phyloP scores from a whole-genome alignment of 2,113 vertebrate species.

The Saiga tatarica region DNA sequence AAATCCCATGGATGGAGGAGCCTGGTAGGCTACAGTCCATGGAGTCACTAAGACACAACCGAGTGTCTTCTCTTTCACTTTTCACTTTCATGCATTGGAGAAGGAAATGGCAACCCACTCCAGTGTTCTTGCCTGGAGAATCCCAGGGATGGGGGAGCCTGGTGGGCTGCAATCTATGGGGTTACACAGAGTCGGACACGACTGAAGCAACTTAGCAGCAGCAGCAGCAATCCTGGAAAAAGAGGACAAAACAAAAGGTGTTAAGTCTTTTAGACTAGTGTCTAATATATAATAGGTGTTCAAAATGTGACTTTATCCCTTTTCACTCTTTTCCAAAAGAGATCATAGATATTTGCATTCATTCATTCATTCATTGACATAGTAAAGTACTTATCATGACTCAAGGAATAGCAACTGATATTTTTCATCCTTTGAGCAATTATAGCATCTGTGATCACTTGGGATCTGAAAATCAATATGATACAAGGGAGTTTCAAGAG shows the following conservation, averaged over 20 bases:
- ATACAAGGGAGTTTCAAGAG: not conserved
- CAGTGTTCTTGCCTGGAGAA: no score
- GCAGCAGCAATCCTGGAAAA: not conserved
- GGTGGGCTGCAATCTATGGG: no score
- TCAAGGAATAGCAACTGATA: not conserved
- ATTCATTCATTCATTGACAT: not conserved
- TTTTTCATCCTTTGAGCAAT: conserved; percentile 26
- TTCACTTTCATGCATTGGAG: no score
- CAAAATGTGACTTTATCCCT: not conserved
- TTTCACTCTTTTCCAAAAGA: not conserved
- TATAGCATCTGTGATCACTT: not conserved
- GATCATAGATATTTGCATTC: not conserved
- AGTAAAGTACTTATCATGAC: not conserved
- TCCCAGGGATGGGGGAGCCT: no score
- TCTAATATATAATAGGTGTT: not conserved
- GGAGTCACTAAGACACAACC: no score
- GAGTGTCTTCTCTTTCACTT: no score
- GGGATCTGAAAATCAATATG: not conserved
- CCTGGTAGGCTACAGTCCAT: no score
- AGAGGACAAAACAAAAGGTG: not conserved
- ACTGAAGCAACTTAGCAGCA: no score
- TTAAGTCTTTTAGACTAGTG: not conserved
- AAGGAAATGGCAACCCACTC: no score
- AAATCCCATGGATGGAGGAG: no score
- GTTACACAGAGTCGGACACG: no score